Evolutionary conservation across 2,113 vertebrate species (phyloP).

Genomic region (Nycticryphes semicollaris): DNA sequence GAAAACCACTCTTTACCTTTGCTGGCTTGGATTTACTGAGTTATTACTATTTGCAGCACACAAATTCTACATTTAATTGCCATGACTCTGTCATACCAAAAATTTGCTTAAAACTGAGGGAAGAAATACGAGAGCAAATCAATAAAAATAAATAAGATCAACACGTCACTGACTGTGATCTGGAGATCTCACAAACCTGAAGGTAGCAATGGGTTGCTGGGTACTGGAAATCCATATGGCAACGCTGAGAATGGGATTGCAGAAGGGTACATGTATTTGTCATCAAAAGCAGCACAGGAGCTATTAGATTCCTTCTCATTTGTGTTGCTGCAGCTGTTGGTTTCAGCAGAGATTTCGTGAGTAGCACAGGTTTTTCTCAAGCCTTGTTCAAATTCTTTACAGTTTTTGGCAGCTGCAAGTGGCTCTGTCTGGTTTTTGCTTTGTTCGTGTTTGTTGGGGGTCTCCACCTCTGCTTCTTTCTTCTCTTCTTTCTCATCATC

Average conservation of each 20-base stretch:
- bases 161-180: not conserved
- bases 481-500: slow-evolving; percentile 85
- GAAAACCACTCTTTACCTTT: not conserved
- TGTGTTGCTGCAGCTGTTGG: slow-evolving; percentile 61
- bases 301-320: slow-evolving; percentile 80
- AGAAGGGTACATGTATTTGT: slow-evolving; percentile 82
- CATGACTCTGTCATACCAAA: not conserved
- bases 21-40: not conserved
- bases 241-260: slow-evolving; percentile 71
- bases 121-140: not conserved
- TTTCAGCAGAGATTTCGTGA: slow-evolving; percentile 74
- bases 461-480: slow-evolving; percentile 78
- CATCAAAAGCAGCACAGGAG: slow-evolving; percentile 78
- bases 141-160: not conserved
- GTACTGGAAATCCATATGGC: slow-evolving; percentile 80
- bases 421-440: slow-evolving; percentile 77
- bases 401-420: slow-evolving; percentile 61
- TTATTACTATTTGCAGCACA: not conserved
- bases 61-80: not conserved
- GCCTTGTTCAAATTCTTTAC: slow-evolving; percentile 75
- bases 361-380: slow-evolving; percentile 74
- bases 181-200: slow-evolving; percentile 53
- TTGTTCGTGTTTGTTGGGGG: slow-evolving; percentile 71
- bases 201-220: slow-evolving; percentile 74
- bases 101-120: not conserved